phyloP scores from a whole-genome alignment of 2,113 vertebrate species.

The Serinus canaria region DNA sequence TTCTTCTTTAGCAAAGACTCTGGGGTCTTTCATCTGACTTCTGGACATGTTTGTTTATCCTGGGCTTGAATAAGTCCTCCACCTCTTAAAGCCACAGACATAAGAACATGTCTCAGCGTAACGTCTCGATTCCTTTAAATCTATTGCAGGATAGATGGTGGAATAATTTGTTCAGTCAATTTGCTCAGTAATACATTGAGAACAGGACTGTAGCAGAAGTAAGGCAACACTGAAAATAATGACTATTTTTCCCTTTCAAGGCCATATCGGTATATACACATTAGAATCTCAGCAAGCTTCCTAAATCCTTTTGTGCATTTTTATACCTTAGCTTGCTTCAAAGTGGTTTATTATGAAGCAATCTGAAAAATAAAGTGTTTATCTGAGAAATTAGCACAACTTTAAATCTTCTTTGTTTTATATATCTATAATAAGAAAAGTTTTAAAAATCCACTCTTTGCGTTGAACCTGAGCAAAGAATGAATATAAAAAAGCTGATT shows the following conservation, averaged over 20 bases:
- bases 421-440: not conserved
- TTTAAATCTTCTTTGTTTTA: not conserved
- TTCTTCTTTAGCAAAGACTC: constrained; percentile 15
- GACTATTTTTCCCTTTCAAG: not conserved
- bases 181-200: not conserved
- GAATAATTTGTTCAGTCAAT: not conserved
- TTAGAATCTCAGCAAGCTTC: not conserved
- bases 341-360: not conserved
- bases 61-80: not conserved
- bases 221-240: not conserved
- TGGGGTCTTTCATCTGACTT: constrained; percentile 29
- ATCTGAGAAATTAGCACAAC: not conserved
- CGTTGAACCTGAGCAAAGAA: not conserved
- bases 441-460: not conserved
- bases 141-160: not conserved
- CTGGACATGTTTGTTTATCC: constrained; percentile 15
- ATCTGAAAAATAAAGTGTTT: not conserved
- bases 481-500: not conserved
- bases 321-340: not conserved
- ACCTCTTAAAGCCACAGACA: not conserved
- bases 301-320: not conserved
- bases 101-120: not conserved
- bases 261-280: not conserved
- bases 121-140: not conserved
- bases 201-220: not conserved